Conservation (phyloP, 37 sponge, comb jelly and placozoan species). For the Beroe forskalii region DNA sequence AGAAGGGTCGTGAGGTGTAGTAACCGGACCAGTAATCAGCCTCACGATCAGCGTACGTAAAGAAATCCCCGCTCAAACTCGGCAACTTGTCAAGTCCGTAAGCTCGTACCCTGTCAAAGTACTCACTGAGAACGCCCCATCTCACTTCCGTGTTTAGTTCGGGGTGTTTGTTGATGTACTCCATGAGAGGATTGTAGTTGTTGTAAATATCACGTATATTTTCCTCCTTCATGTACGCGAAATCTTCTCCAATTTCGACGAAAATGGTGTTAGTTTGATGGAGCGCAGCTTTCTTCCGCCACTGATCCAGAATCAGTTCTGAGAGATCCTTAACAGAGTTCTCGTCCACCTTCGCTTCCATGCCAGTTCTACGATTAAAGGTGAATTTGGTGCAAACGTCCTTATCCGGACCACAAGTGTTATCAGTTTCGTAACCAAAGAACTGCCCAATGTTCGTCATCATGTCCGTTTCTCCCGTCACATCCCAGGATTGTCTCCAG, state of each 20-base stretch:
- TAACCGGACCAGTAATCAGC: constrained; percentile 95
- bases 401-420: constrained; percentile 96
- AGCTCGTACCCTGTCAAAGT: neutral
- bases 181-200: constrained; percentile 7
- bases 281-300: constrained; percentile 88
- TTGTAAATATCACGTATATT: neutral
- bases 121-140: constrained; percentile 17
- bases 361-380: no score
- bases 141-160: constrained; percentile 6
- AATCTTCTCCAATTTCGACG: constrained; percentile 91
- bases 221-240: constrained; percentile 70
- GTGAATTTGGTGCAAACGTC: constrained; percentile 72
- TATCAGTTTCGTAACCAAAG: constrained; percentile 88
- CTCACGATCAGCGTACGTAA: constrained; percentile 86
- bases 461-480: constrained; percentile 73
- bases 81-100: neutral
- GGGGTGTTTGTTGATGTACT: neutral
- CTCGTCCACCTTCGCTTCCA: no score
- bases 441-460: constrained; percentile 89
- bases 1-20: constrained; percentile 90
- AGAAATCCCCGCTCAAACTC: constrained; percentile 74
- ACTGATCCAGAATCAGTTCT: constrained; percentile 82
- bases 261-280: constrained; percentile 78
- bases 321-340: no score
- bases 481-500: constrained; percentile 93